phyloP scores from a whole-genome alignment of 2,888 invertebrate genomes.

The Hylaea fasciaria region DNA sequence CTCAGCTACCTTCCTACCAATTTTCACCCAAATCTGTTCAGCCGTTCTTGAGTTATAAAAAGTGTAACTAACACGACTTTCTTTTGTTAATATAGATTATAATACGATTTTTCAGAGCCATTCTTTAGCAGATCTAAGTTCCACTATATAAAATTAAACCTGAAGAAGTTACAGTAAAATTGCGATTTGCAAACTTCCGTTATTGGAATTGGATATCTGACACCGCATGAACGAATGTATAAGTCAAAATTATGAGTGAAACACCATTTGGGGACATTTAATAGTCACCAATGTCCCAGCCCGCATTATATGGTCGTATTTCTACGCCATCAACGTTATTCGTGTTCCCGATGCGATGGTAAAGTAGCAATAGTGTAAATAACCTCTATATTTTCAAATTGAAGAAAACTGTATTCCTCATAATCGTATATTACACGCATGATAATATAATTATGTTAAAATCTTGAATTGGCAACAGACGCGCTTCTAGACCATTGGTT shows the following conservation, averaged over 20 bases:
- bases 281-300: conserved; percentile 6
- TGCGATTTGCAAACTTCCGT: not conserved
- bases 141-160: not conserved
- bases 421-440: not conserved
- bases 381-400: no score
- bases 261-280: conserved; percentile 9
- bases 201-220: not conserved
- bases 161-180: not conserved
- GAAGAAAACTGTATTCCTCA: no score
- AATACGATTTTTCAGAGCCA: no score
- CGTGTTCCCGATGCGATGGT: conserved; percentile 8
- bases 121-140: not conserved
- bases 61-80: no score
- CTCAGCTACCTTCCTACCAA: no score
- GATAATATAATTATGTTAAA: not conserved
- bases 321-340: conserved; percentile 18
- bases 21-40: no score
- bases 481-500: no score
- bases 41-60: no score
- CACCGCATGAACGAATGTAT: not conserved
- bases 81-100: no score
- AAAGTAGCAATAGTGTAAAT: conserved; percentile 4
- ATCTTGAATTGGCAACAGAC: no score
- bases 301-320: conserved; percentile 10
- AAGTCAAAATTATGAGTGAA: conserved; percentile 9